These are phyloP conservation scores for Apodemia duryi DNA, from an alignment of 2,888 invertebrate species.

Conservation along the genomic window DNA sequence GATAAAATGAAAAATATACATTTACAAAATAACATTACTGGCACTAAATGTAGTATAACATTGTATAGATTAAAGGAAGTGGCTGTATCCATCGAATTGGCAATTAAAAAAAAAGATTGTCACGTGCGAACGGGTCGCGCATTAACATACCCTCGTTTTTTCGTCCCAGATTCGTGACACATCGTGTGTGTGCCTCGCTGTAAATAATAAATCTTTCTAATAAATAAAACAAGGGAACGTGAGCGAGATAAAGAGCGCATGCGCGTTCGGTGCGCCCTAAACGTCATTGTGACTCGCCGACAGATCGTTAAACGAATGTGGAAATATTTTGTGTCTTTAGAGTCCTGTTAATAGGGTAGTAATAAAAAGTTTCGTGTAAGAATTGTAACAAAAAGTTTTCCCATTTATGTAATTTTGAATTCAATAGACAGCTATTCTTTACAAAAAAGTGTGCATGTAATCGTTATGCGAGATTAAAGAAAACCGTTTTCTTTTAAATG, in stretches of 20 bases:
- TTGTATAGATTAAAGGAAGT: constrained; percentile 9
- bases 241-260: constrained; percentile 72
- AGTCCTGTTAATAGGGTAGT: constrained; percentile 38
- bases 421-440: background rate
- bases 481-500: too few species aligned
- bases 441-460: too few species aligned
- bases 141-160: constrained; percentile 74
- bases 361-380: constrained; percentile 24
- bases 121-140: constrained; percentile 61
- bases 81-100: constrained; percentile 34
- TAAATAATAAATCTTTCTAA: constrained; percentile 79
- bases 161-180: constrained; percentile 73
- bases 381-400: constrained; percentile 12
- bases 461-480: too few species aligned
- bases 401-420: constrained; percentile 2
- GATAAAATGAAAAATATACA: too few species aligned
- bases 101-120: constrained; percentile 56
- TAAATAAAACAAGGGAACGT: constrained; percentile 78
- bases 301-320: constrained; percentile 74
- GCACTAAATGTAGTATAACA: too few species aligned
- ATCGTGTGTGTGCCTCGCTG: constrained; percentile 72
- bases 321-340: constrained; percentile 67
- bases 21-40: too few species aligned
- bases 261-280: constrained; percentile 75
- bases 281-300: constrained; percentile 65